Percentiles rank a stretch among this genome's conserved stretches.
These are phyloP conservation scores for Epizoanthus stellaris DNA, from an alignment of 92 coral and sea anemone species.

Conservation along the genomic window DNA sequence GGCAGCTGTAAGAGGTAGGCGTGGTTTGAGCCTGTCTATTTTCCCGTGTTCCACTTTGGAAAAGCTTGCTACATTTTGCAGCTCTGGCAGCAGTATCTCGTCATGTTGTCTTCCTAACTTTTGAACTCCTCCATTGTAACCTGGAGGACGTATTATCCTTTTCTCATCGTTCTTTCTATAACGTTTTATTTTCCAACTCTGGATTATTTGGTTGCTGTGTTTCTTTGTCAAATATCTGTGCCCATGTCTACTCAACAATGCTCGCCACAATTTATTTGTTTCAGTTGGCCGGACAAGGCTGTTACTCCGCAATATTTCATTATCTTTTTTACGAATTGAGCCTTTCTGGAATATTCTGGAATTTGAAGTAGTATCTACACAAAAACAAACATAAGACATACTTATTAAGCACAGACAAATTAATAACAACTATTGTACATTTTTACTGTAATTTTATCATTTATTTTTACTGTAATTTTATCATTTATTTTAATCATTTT, in stretches of 20 bases:
- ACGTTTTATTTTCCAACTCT: not conserved
- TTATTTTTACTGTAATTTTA: too few species aligned
- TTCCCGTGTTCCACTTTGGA: not conserved
- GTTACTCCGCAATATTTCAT: not conserved
- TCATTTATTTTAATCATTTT: too few species aligned
- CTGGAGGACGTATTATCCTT: not conserved
- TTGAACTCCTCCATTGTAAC: not conserved
- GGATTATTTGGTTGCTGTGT: not conserved
- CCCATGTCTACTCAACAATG: not conserved
- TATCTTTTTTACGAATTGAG: not conserved
- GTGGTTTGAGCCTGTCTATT: not conserved
- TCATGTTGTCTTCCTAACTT: not conserved
- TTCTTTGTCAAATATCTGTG: not conserved
- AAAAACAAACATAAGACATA: too few species aligned
- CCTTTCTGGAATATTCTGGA: not conserved
- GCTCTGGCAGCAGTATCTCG: not conserved
- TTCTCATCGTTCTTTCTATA: not conserved
- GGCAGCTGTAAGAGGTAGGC: not conserved
- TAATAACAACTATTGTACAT: too few species aligned
- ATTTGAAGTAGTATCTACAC: too few species aligned
- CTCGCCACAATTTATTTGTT: not conserved
- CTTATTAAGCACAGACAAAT: too few species aligned
- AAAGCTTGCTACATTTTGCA: not conserved
- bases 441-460: too few species aligned
- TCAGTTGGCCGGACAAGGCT: not conserved